Base-by-base conservation (phyloP, 2,113 vertebrate species). In the Phoenicopterus ruber region DNA sequence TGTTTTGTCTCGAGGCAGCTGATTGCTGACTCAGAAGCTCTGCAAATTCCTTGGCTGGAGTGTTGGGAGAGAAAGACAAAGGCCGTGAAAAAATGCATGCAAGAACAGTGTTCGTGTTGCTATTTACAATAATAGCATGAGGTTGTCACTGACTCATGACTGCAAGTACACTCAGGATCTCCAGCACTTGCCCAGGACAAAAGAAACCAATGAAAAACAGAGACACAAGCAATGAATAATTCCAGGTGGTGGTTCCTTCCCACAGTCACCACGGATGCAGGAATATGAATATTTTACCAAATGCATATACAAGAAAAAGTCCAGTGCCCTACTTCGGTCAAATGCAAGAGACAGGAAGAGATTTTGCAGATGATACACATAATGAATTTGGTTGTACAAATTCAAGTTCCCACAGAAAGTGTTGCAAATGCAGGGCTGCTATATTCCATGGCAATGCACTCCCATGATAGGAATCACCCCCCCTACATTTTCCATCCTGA, bases 1-100 rank as follows among this genome's bases (percentile, higher is more conserved):
- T 91, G 97, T 82, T 97, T 94, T 96, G 91, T 96, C 96, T 95
- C 32, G 5, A 58, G 70, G 96, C 94, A 96, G 97, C 94, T 94
- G 96, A 94, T 89, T 93, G 97, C 97, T 98, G 97, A 98, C 97
- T 97, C 97, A 97, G 96, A 95, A 69, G 67, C 67, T 92, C 58
- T 85, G 52, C 22, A 81, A 93, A 95, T 94, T 96, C 97, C 89
- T 97, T 95, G 96, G 93, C 96, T 82, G n/a, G 17, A 10, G 55
- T 1, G 18, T 10, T 52, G 79, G 61, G 88, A 55, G 73, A 88
- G 80, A 57, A 81, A 82, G 74, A 92, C 92, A 95, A 94, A 82
- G 95, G 88, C 80, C 10, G 2, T 76, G 86, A 90, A 96, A 91
- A 95, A 94, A 86, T 7, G 25, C 88, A 90, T 20, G 69, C 79